Evolutionary conservation across 2,888 invertebrate species (phyloP).

Genomic region (Ditula angustiorana): DNA sequence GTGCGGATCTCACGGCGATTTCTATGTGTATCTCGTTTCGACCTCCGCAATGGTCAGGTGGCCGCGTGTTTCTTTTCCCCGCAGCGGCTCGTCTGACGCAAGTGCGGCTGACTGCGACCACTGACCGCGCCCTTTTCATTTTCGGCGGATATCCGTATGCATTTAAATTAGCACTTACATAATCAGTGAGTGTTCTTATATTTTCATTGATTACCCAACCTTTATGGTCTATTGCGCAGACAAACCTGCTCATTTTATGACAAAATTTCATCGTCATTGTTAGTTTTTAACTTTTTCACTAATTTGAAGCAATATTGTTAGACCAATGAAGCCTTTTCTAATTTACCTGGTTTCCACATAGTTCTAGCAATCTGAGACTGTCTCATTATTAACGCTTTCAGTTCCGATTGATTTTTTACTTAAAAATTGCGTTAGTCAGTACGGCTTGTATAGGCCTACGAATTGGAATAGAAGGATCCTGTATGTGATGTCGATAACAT

Average conservation of each 20-base stretch:
- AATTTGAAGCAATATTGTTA: constrained; percentile 23
- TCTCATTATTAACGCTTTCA: constrained; percentile 32
- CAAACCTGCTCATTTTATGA: constrained; percentile 32
- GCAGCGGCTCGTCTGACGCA: constrained; percentile 23
- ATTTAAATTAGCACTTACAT: constrained; percentile 51
- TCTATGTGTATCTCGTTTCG: constrained; percentile 40
- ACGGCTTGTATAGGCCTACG: constrained; percentile 11
- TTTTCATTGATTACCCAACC: constrained; percentile 37
- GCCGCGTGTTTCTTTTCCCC: constrained; percentile 24
- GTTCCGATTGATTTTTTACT: constrained; percentile 13
- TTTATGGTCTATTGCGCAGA: constrained; percentile 37
- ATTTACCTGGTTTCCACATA: constrained; percentile 29
- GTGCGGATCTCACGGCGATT: constrained; percentile 35
- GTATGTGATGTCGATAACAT: no score
- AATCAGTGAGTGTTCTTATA: constrained; percentile 41
- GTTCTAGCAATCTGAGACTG: constrained; percentile 31
- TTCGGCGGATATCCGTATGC: constrained; percentile 53
- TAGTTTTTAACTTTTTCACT: constrained; percentile 19
- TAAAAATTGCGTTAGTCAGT: background rate
- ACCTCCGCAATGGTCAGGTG: constrained; percentile 25
- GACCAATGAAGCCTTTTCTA: constrained; percentile 32
- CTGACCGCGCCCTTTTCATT: constrained; percentile 51
- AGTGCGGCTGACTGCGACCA: constrained; percentile 40
- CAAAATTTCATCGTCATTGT: constrained; percentile 23
- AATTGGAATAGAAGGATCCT: background rate